Percentiles rank a stretch among this genome's conserved stretches.
phyloP scores from a whole-genome alignment of 2,888 invertebrate species.

The Sphecodes monilicornis region DNA sequence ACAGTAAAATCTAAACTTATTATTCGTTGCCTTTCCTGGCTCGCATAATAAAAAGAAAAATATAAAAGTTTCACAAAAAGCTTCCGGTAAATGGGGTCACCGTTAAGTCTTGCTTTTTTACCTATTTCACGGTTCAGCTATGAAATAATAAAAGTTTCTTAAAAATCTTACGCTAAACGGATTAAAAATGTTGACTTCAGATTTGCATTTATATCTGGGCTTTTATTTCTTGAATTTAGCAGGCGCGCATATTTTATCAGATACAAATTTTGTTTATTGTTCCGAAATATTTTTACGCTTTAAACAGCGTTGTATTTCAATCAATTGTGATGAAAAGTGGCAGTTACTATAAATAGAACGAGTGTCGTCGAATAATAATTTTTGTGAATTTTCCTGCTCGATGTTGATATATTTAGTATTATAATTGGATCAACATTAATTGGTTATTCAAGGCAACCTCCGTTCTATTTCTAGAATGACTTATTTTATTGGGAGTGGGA shows the following conservation, averaged over 20 bases:
- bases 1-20: constrained; percentile 14
- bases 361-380: neutral
- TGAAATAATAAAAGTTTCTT: constrained; percentile 11
- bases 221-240: neutral
- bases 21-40: neutral
- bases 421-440: constrained; percentile 20
- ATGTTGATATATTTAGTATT: neutral
- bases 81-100: constrained; percentile 21
- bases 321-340: neutral
- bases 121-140: constrained; percentile 1
- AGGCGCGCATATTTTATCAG: no score
- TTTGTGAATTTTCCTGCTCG: neutral
- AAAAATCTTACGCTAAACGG: neutral
- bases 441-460: neutral
- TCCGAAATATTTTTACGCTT: neutral
- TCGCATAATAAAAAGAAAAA: constrained; percentile 4
- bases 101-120: constrained; percentile 3
- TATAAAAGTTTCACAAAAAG: constrained; percentile 17
- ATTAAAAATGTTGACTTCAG: neutral
- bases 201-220: neutral
- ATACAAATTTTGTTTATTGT: neutral
- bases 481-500: constrained; percentile 11
- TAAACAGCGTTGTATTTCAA: no score
- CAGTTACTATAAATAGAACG: neutral
- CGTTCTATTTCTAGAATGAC: constrained; percentile 7